Percentiles rank a stretch among this genome's conserved stretches.
phyloP scores from a whole-genome alignment of 2,113 vertebrate species.

The Nymphicus hollandicus region DNA sequence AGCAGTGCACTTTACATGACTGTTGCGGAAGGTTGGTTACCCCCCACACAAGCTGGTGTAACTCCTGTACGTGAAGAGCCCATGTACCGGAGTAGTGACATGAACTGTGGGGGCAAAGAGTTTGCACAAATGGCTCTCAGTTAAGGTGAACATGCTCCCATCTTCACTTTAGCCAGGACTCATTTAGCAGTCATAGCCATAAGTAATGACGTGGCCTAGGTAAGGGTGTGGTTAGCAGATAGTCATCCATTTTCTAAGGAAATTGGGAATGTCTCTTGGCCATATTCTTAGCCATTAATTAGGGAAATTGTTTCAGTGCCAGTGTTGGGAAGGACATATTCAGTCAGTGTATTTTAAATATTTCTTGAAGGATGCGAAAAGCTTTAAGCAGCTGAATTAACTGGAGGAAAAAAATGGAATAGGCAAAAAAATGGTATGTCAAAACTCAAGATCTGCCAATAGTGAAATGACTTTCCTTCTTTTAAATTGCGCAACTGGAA shows the following conservation, averaged over 20 bases:
- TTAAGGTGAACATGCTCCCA: neutral
- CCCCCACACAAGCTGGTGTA: fast-evolving
- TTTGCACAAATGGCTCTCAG: neutral
- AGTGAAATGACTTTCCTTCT: neutral
- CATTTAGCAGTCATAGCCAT: neutral
- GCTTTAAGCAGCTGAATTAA: neutral
- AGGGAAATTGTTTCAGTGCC: neutral
- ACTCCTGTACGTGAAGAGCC: neutral
- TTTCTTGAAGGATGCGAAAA: neutral
- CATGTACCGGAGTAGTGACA: neutral
- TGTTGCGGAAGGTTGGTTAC: neutral
- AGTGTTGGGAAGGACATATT: neutral
- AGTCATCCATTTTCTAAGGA: neutral
- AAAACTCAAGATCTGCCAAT: neutral
- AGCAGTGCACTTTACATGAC: neutral
- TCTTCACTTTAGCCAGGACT: neutral
- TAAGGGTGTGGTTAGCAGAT: neutral
- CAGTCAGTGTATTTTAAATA: neutral
- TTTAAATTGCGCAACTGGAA: neutral
- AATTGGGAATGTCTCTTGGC: neutral
- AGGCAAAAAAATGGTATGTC: neutral
- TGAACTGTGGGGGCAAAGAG: neutral
- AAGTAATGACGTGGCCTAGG: neutral
- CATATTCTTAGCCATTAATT: neutral
- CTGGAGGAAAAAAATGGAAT: neutral